Percentiles rank a stretch among this genome's conserved stretches.
Evolutionary conservation across 30 jellyfish, hydroid and myxozoan genomes (phyloP).

Genomic region (Pseudorhiza aurosa): DNA sequence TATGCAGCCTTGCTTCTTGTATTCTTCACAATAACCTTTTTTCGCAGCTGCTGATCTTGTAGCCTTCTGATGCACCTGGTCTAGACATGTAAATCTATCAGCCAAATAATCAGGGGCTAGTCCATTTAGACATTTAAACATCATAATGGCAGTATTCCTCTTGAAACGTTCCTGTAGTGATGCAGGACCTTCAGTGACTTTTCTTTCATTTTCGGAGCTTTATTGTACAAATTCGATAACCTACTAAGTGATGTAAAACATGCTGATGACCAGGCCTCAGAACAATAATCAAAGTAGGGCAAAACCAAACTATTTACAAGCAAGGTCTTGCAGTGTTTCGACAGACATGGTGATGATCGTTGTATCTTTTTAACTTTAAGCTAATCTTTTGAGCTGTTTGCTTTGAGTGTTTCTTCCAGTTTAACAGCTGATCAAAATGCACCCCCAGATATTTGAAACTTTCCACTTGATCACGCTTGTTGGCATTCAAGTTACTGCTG

Average conservation of each 20-base stretch:
- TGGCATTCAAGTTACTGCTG: conserved; percentile 19
- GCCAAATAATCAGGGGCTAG: conserved; percentile 21
- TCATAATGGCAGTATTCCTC: conserved; percentile 18
- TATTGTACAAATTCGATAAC: conserved; percentile 15
- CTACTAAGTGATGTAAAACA: conserved; percentile 24
- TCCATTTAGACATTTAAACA: background rate
- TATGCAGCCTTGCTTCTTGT: conserved; percentile 40
- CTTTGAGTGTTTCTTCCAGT: conserved; percentile 39
- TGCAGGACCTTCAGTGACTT: conserved; percentile 23
- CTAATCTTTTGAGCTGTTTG: conserved; percentile 31
- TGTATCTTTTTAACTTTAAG: conserved; percentile 9
- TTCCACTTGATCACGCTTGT: conserved; percentile 27
- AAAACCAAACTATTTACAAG: conserved; percentile 30
- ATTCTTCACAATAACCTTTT: conserved; percentile 17
- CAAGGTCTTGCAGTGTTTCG: conserved; percentile 24
- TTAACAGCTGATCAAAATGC: conserved; percentile 43
- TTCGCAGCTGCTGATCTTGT: conserved; percentile 46
- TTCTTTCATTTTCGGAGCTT: conserved; percentile 24
- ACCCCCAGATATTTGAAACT: conserved; percentile 27
- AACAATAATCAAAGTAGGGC: conserved; percentile 28
- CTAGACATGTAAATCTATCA: conserved; percentile 20
- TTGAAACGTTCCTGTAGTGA: conserved; percentile 8
- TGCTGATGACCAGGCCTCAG: conserved; percentile 55
- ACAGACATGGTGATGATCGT: conserved; percentile 14
- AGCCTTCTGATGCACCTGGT: conserved; percentile 6